A percentile compares a stretch with the other conserved stretches of the same genome.
Conservation (phyloP, 35 echinoderm and acorn worm genomes). For the Amphiura filiformis region DNA sequence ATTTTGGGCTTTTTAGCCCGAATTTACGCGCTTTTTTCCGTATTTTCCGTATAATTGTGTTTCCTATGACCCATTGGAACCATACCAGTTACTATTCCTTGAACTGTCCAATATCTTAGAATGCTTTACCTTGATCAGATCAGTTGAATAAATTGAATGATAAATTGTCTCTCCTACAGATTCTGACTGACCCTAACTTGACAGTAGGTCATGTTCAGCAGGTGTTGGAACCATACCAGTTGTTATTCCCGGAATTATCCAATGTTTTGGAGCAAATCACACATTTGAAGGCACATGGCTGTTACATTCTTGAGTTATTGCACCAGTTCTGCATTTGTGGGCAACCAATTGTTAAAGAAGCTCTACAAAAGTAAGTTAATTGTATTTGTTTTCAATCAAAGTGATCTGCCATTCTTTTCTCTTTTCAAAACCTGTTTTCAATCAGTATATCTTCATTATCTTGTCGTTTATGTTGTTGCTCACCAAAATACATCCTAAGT, state of each 20-base stretch:
- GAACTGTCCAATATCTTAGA: slow-evolving; percentile 52
- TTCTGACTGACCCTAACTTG: slow-evolving; percentile 68
- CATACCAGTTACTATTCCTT: slow-evolving; percentile 76
- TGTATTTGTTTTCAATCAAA: no score
- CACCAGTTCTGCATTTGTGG: slow-evolving; percentile 78
- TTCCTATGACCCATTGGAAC: no score
- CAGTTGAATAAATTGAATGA: no score
- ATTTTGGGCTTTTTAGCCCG: no score
- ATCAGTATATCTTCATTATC: no score
- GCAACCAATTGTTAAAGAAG: slow-evolving; percentile 65
- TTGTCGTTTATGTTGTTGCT: no score
- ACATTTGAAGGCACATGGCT: slow-evolving; percentile 65
- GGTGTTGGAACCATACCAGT: slow-evolving; percentile 69
- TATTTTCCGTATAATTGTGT: no score
- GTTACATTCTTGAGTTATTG: slow-evolving; percentile 77
- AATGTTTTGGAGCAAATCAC: slow-evolving; percentile 60
- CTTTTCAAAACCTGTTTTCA: neutral
- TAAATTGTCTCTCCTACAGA: no score
- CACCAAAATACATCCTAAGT: no score
- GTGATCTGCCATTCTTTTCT: neutral
- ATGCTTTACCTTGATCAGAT: no score
- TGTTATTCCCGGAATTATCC: slow-evolving; percentile 63
- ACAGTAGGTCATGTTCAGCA: slow-evolving; percentile 77
- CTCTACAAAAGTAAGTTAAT: slow-evolving; percentile 64
- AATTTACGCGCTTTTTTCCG: no score